Conservation (phyloP, 2,113 vertebrate species). For the Tragulus kanchil region DNA sequence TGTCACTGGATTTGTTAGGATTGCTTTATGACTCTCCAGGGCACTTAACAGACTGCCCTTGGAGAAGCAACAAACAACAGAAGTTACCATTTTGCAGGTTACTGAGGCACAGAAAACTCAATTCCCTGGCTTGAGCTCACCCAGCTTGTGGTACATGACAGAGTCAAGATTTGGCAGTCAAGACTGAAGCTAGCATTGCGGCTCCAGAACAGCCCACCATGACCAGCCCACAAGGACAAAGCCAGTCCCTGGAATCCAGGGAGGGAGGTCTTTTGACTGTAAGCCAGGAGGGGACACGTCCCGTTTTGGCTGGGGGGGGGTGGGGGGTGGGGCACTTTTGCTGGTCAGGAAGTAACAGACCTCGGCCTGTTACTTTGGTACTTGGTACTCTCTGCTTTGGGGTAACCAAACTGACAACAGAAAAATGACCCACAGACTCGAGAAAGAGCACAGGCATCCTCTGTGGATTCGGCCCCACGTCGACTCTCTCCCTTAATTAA, state of each 20-base stretch:
- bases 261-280: neutral
- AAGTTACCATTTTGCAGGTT: neutral
- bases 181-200: neutral
- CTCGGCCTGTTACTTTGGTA: too few relatives aligned
- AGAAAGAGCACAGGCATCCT: neutral
- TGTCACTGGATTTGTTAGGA: neutral
- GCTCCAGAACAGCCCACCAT: neutral
- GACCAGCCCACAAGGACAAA: neutral
- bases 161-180: neutral
- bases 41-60: neutral
- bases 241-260: neutral
- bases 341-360: neutral
- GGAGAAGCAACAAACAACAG: neutral
- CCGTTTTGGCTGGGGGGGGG: neutral
- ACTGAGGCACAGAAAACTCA: neutral
- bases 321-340: neutral
- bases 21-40: neutral
- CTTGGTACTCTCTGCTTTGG: neutral
- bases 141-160: neutral
- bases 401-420: neutral
- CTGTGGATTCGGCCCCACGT: conserved; percentile 28
- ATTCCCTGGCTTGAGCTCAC: neutral
- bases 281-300: neutral
- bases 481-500: conserved; percentile 31
- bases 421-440: conserved; percentile 52